A percentile compares a stretch with the other conserved stretches of the same genome.
Conservation (phyloP, 2,888 invertebrate genomes). For the Dugesia japonica region DNA sequence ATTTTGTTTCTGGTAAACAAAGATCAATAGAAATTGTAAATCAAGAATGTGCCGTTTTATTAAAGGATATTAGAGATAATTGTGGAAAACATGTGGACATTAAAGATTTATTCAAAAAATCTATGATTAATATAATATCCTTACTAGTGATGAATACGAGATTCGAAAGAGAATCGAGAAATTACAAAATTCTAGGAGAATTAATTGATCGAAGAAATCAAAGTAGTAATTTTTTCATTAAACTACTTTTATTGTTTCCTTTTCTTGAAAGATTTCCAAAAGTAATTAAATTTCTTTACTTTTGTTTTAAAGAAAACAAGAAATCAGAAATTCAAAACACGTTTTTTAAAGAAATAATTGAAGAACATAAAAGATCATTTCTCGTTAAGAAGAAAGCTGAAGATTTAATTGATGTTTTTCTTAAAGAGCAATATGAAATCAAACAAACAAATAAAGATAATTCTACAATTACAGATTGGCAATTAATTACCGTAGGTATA, state of each 20-base stretch:
- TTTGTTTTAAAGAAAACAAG: no score
- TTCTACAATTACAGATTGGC: not conserved
- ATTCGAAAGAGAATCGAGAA: not conserved
- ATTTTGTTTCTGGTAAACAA: constrained; percentile 4
- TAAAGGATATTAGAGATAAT: no score
- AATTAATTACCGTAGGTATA: constrained; percentile 12
- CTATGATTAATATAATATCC: constrained; percentile 10
- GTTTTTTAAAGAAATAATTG: not conserved
- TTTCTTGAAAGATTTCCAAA: not conserved
- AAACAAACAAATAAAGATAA: not conserved
- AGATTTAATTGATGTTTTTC: not conserved
- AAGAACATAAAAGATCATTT: not conserved
- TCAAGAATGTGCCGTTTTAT: not conserved
- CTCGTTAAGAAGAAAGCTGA: not conserved
- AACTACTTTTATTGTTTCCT: not conserved
- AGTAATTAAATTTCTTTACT: no score
- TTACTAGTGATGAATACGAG: not conserved
- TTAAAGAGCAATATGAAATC: not conserved
- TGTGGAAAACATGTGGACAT: not conserved
- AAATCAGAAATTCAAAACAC: not conserved
- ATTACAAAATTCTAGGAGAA: not conserved
- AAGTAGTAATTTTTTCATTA: not conserved
- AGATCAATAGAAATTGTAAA: not conserved
- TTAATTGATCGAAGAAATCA: no score
- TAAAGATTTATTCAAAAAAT: not conserved